Percentiles rank a stretch among this genome's conserved stretches.
phyloP scores from a whole-genome alignment of 2,797 vertebrate genomes.

The Alcedo atthis region DNA sequence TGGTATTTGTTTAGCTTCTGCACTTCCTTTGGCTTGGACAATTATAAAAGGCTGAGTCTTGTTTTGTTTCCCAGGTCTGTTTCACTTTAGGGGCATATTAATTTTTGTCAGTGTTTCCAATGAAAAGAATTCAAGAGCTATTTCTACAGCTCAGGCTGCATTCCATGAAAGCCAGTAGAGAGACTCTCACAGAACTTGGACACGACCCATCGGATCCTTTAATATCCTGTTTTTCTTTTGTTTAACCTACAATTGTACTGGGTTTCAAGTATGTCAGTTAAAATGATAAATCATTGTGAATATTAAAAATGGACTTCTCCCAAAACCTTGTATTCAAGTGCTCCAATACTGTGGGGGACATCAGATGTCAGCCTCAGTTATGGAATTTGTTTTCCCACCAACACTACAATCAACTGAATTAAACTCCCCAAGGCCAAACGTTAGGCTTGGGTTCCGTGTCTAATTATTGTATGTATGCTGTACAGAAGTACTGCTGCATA shows the following conservation, averaged over 20 bases:
- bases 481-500: neutral
- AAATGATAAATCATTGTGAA: constrained; percentile 14
- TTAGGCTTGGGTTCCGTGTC: neutral
- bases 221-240: constrained; percentile 38
- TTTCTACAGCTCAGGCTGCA: constrained; percentile 20
- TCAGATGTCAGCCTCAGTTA: neutral
- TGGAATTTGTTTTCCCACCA: neutral
- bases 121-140: constrained; percentile 30
- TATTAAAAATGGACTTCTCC: constrained; percentile 15
- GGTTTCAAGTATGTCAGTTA: neutral
- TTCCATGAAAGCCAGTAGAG: constrained; percentile 15
- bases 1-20: constrained; percentile 12
- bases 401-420: neutral
- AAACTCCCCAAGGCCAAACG: neutral
- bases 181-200: neutral
- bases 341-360: neutral
- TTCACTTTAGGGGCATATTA: constrained; percentile 39
- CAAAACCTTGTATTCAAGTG: neutral
- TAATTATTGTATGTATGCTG: neutral
- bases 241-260: constrained; percentile 11
- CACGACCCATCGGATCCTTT: neutral
- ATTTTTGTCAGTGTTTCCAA: constrained; percentile 31
- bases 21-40: constrained; percentile 3
- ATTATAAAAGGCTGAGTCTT: neutral
- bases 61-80: constrained; percentile 46